A percentile compares a stretch with the other conserved stretches of the same genome.
These are phyloP conservation scores for Sakesphorus luctuosus DNA, from an alignment of 2,113 vertebrate genomes.

Conservation along the genomic window DNA sequence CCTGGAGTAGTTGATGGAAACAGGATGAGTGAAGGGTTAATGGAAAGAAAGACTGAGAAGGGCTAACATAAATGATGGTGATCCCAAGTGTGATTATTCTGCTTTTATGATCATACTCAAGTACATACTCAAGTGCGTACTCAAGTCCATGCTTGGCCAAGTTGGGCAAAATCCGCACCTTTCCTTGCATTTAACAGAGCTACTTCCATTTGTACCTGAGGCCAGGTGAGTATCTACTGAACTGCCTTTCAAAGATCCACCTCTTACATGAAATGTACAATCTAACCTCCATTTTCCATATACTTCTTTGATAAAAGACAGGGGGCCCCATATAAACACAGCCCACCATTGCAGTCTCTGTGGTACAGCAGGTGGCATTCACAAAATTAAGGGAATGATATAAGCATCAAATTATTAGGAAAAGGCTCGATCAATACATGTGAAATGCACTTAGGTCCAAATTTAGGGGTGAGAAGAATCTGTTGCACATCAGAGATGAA, in stretches of 20 bases:
- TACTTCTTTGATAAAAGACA: neutral
- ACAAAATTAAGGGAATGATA: neutral
- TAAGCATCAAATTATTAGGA: neutral
- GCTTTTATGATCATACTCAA: neutral
- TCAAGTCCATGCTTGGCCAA: neutral
- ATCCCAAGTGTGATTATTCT: neutral
- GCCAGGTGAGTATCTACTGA: neutral
- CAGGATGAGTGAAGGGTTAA: neutral
- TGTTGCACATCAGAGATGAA: neutral
- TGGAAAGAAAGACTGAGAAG: neutral
- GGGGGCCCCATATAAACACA: neutral
- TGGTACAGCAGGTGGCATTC: neutral
- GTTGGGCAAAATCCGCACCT: neutral
- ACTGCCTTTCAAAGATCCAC: neutral
- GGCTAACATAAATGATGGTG: neutral
- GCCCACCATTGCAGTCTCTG: neutral
- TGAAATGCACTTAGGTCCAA: neutral
- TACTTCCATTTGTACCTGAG: neutral
- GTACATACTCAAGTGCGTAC: fast-evolving
- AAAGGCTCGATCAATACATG: neutral
- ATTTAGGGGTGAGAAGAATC: neutral
- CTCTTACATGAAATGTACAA: fast-evolving
- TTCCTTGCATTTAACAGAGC: neutral
- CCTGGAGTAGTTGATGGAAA: neutral
- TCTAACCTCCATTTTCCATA: neutral